Evolutionary conservation across 2,888 invertebrate species (phyloP).

Genomic region (Amitus sp.): DNA sequence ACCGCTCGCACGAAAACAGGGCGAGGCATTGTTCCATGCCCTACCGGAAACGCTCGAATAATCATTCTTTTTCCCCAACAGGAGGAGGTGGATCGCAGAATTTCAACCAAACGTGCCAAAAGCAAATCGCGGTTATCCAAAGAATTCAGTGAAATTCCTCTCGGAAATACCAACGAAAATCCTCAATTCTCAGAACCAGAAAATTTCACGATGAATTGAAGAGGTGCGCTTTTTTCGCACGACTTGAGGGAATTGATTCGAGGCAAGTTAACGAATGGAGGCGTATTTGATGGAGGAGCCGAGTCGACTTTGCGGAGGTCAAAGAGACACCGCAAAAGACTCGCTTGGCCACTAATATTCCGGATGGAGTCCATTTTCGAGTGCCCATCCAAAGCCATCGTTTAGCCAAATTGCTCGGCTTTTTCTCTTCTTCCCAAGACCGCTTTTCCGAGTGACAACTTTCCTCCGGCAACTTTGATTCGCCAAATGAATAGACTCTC

Average conservation of each 20-base stretch:
- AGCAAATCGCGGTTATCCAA: background rate
- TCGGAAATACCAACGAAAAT: no score
- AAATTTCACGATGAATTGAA: conserved; percentile 4
- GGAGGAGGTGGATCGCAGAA: background rate
- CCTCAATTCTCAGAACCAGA: no score
- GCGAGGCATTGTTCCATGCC: conserved; percentile 7
- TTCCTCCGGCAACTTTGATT: background rate
- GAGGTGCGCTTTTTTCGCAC: no score
- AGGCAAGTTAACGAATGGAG: background rate
- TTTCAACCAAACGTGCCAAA: background rate
- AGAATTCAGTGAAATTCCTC: background rate
- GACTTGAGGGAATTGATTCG: no score
- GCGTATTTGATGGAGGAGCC: background rate
- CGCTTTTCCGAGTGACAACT: background rate
- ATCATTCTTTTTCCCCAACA: conserved; percentile 1
- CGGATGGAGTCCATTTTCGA: conserved; percentile 52
- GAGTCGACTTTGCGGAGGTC: background rate
- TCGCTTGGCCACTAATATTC: conserved; percentile 49
- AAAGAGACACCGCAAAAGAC: conserved; percentile 14
- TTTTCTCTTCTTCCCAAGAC: conserved; percentile 13
- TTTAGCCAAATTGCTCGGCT: conserved; percentile 55
- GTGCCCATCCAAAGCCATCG: conserved; percentile 47
- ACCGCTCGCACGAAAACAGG: background rate
- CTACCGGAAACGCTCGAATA: conserved; percentile 3
- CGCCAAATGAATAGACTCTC: background rate